Evolutionary conservation across 2,113 vertebrate genomes (phyloP).

Genomic region (Callospermophilus lateralis): DNA sequence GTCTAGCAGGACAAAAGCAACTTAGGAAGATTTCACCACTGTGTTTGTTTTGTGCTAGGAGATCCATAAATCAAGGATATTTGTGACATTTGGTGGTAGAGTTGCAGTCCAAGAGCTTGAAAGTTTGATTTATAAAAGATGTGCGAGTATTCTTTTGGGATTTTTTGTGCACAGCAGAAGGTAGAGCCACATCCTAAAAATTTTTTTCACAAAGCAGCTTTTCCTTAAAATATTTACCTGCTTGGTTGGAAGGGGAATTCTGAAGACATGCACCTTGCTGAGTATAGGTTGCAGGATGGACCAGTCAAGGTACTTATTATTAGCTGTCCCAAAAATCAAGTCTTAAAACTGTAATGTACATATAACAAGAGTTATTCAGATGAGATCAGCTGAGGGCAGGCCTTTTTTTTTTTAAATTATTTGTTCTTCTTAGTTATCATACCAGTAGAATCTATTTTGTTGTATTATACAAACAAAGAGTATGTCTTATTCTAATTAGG

Average conservation of each 20-base stretch:
- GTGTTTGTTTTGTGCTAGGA: neutral
- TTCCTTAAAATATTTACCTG: neutral
- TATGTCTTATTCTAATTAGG: too few species aligned
- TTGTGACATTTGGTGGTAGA: neutral
- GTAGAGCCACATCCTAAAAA: neutral
- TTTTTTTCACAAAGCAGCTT: neutral
- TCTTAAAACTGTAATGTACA: neutral
- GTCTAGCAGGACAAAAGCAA: neutral
- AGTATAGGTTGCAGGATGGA: neutral
- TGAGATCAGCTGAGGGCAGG: neutral
- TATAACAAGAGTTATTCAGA: neutral
- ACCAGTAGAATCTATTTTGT: too few species aligned
- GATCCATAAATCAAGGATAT: neutral
- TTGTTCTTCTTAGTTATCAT: too few species aligned
- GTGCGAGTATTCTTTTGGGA: neutral
- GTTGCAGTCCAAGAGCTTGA: neutral
- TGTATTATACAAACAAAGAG: too few species aligned
- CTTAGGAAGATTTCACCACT: neutral
- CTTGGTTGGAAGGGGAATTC: neutral
- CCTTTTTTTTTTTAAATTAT: too few species aligned
- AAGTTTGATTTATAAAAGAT: conserved; percentile 18
- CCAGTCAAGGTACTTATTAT: neutral
- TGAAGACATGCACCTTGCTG: neutral
- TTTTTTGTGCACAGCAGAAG: neutral
- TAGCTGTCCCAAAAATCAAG: neutral